Evolutionary conservation across 2,888 invertebrate genomes (phyloP).

Genomic region (Augochlorella aurata): DNA sequence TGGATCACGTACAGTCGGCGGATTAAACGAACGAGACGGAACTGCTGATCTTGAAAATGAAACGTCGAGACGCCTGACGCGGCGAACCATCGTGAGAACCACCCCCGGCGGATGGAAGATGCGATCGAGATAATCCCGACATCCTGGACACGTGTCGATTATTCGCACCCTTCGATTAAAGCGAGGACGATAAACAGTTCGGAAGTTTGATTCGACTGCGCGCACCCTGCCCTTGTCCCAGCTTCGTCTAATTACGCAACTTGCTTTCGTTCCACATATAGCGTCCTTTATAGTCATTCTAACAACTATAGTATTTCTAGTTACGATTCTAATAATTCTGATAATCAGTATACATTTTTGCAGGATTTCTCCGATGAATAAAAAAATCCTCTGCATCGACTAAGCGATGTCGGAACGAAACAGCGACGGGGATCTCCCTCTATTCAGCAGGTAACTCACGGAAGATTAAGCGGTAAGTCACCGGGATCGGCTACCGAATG

Average conservation of each 20-base stretch:
- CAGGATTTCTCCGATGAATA: no score
- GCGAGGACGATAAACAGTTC: conserved; percentile 29
- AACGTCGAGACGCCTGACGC: conserved; percentile 8
- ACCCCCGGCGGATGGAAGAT: conserved; percentile 33
- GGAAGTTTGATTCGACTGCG: conserved; percentile 30
- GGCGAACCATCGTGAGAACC: conserved; percentile 44
- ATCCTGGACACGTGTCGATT: conserved; percentile 54
- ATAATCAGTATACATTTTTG: no score
- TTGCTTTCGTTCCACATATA: background rate
- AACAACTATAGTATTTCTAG: no score
- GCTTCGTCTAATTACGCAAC: background rate
- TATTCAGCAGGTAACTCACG: background rate
- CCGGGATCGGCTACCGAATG: conserved; percentile 37
- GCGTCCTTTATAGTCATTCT: no score
- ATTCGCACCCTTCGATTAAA: conserved; percentile 44
- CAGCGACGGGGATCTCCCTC: no score
- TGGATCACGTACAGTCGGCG: conserved; percentile 8
- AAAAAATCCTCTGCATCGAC: no score
- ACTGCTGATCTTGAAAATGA: conserved; percentile 40
- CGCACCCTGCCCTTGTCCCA: background rate
- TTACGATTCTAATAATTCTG: no score
- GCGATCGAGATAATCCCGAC: conserved; percentile 46
- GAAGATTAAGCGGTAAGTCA: conserved; percentile 38
- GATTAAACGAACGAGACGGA: conserved; percentile 47
- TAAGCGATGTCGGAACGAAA: no score